Conservation (phyloP, 2,888 invertebrate species). For the Hypsopygia costalis region DNA sequence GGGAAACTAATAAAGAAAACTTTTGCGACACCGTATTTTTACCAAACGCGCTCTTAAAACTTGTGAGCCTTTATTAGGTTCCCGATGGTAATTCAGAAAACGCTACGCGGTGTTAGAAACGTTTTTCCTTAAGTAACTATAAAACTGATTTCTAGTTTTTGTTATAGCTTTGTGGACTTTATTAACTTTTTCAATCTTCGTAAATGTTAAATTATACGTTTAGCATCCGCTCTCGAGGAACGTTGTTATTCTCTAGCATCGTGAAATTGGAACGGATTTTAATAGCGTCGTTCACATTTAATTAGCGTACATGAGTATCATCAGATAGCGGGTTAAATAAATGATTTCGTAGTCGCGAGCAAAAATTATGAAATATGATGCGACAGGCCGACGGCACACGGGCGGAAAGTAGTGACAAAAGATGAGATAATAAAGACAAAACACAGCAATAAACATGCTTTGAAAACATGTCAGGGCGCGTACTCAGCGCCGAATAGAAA, state of each 20-base stretch:
- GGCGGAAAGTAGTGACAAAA: conserved; percentile 48
- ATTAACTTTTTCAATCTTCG: conserved; percentile 49
- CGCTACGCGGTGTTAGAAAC: conserved; percentile 44
- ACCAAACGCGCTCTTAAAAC: conserved; percentile 70
- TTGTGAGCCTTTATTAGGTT: conserved; percentile 69
- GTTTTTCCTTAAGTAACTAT: conserved; percentile 41
- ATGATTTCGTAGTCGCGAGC: conserved; percentile 34
- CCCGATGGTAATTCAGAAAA: conserved; percentile 60
- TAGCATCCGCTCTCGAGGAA: conserved; percentile 19
- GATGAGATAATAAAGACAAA: conserved; percentile 65
- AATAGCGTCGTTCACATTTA: conserved; percentile 29
- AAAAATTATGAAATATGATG: conserved; percentile 51
- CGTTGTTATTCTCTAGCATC: conserved; percentile 16
- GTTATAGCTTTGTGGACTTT: conserved; percentile 40
- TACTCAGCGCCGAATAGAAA: conserved; percentile 54
- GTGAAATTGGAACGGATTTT: conserved; percentile 29
- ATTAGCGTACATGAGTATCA: conserved; percentile 29
- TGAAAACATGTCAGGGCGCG: conserved; percentile 56
- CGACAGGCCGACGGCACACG: conserved; percentile 28
- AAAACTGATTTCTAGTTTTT: conserved; percentile 44
- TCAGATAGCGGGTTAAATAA: conserved; percentile 47
- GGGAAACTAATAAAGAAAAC: conserved; percentile 80
- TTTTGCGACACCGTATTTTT: conserved; percentile 80
- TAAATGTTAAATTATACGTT: conserved; percentile 26
- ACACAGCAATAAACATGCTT: conserved; percentile 63